Conservation (phyloP, 2,113 vertebrate species). For the Pterocles burchelli region DNA sequence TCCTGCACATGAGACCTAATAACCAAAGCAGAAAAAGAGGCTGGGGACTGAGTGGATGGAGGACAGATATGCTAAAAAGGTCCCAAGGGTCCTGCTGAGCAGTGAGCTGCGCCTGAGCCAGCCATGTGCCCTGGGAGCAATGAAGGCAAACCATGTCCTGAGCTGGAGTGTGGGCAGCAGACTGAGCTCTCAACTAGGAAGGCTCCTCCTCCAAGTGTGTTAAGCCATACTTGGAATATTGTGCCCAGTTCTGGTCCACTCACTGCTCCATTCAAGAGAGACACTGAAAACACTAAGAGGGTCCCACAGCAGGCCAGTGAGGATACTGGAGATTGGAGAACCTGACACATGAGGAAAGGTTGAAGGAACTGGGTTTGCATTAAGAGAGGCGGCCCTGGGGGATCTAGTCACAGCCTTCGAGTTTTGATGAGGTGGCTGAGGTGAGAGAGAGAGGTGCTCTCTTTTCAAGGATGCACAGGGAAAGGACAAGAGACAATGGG, state of each 20-base stretch:
- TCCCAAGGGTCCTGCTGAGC: rapidly evolving
- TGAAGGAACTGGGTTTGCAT: not conserved
- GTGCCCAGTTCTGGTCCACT: not conserved
- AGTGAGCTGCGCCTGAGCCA: not conserved
- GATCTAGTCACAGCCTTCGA: not conserved
- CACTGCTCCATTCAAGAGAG: not conserved
- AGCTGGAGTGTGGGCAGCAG: not conserved
- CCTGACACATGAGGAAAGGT: not conserved
- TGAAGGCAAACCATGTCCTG: not conserved
- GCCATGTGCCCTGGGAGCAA: not conserved
- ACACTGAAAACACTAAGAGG: not conserved
- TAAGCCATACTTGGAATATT: not conserved
- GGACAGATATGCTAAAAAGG: not conserved
- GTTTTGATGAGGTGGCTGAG: not conserved
- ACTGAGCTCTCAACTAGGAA: not conserved
- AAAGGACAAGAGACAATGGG: not conserved
- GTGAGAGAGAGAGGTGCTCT: not conserved
- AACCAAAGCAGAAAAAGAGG: not conserved
- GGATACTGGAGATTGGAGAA: not conserved
- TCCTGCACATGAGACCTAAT: not conserved
- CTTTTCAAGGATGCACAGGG: not conserved
- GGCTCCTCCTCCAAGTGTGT: not conserved
- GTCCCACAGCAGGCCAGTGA: not conserved
- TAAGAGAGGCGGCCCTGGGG: not conserved
- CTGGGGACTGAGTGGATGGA: not conserved